Evolutionary conservation across 2,888 invertebrate species (phyloP), one percentile per base, ranked within the genome.

Genomic region (Agapostemon virescens): DNA sequence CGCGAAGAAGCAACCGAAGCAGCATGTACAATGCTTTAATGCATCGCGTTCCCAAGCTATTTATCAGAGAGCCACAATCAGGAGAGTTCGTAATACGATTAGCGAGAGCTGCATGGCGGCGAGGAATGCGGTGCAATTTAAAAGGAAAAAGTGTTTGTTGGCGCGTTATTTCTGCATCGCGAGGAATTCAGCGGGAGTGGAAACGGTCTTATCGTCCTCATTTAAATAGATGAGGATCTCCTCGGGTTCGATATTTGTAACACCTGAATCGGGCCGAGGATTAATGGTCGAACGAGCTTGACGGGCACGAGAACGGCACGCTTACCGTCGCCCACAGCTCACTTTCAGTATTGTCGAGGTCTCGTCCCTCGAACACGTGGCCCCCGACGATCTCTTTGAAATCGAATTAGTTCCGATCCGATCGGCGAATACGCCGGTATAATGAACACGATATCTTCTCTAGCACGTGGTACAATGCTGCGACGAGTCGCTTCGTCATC

Each of bases 321-420:
- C 72, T 82, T 70, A 55, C 55, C 40, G 75, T 78, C 78, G 69
- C 64, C 82, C 69, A 73, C 78, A 64, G 70, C 42, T 82, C 74
- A 73, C 71, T 77, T 77, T 77, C 55, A 49, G 52, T 49, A 79
- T 76, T 74, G 79, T 84, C 74, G 42, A 30, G 30, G 33, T 58
- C 58, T 58, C 26, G 30, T 55, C 26, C 15, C 26, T 55, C 26
- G 58, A 26, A 30, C 58, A 20, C 30, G 36, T 30, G 61, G 67
- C 58, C 45, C 36, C 61, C 38, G 82, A 83, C 81, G 85, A 80
- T 86, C 88, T 88, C 87, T 89, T 88, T 84, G 86, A 86, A 88
- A 90, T 89, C 86, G 88, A 90, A 90, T 90, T 89, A 88, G 90
- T 88, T 88, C 85, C 82, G 88, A 88, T 88, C 83, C 58, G 85